phyloP scores from a whole-genome alignment of 1,140 invertebrate genomes.

The Drosophila ambigua region DNA sequence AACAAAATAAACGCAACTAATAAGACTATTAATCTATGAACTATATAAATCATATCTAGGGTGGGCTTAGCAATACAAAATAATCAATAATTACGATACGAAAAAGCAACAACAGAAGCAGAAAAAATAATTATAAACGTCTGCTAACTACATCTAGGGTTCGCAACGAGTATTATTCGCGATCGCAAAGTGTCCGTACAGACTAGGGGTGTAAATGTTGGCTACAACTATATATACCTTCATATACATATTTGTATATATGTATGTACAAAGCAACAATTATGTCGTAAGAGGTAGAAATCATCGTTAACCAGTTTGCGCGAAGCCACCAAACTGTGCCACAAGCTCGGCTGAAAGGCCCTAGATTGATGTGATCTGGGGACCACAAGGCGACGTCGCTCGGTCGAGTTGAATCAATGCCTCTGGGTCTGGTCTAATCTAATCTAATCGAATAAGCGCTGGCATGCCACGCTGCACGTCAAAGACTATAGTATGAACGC shows the following conservation, averaged over 20 bases:
- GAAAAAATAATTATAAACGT: constrained; percentile 13
- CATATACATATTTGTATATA: neutral
- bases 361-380: too few relatives aligned
- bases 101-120: constrained; percentile 33
- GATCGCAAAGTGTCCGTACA: constrained; percentile 17
- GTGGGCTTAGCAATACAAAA: constrained; percentile 41
- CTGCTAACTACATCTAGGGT: constrained; percentile 20
- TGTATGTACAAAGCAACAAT: constrained; percentile 21
- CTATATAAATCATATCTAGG: constrained; percentile 27
- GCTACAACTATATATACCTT: constrained; percentile 9
- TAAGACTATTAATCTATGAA: constrained; percentile 20
- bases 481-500: too few relatives aligned
- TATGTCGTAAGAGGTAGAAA: too few relatives aligned
- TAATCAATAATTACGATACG: constrained; percentile 46
- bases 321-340: constrained; percentile 45
- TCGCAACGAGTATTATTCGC: too few relatives aligned
- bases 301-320: constrained; percentile 32
- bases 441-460: too few relatives aligned
- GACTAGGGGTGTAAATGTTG: constrained; percentile 7
- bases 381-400: too few relatives aligned
- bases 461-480: too few relatives aligned
- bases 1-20: constrained; percentile 26
- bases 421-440: too few relatives aligned
- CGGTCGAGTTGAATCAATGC: too few relatives aligned
- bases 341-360: too few relatives aligned